A percentile compares a stretch with the other conserved stretches of the same genome.
Evolutionary conservation across 37 sponge, comb jelly and placozoan genomes (phyloP).

Genomic region (Beroe forskalii): DNA sequence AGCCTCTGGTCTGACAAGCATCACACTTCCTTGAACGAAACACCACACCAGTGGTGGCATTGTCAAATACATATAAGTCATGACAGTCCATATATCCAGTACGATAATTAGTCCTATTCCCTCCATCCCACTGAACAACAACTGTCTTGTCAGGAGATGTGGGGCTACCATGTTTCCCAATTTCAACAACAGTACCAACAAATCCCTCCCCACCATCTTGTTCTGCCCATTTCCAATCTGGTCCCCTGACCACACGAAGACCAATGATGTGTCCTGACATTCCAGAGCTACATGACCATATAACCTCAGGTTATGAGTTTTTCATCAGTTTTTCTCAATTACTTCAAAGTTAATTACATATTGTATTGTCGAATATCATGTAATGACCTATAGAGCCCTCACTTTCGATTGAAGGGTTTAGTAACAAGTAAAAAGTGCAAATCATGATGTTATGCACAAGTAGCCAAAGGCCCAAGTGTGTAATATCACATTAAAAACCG

Average conservation of each 20-base stretch:
- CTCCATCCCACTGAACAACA: conserved; percentile 85
- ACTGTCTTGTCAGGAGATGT: conserved; percentile 68
- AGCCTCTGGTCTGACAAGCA: conserved; percentile 61
- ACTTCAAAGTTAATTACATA: too few relatives aligned
- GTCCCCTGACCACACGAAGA: conserved; percentile 80
- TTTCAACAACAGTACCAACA: conserved; percentile 81
- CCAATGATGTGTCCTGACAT: conserved; percentile 66
- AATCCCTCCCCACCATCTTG: conserved; percentile 86
- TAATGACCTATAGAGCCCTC: too few relatives aligned
- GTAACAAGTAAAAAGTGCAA: too few relatives aligned
- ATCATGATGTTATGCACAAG: too few relatives aligned
- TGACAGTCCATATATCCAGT: conserved; percentile 1
- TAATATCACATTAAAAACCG: too few relatives aligned
- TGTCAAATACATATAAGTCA: conserved; percentile 29
- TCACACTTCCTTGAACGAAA: conserved; percentile 70
- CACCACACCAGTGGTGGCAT: conserved; percentile 31
- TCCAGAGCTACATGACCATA: neutral
- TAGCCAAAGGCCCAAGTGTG: too few relatives aligned
- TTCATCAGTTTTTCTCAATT: neutral
- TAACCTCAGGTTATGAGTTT: neutral
- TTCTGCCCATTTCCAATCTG: conserved; percentile 82
- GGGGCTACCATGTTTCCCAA: conserved; percentile 60
- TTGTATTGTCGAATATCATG: too few relatives aligned
- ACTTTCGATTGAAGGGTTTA: too few relatives aligned
- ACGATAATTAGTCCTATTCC: conserved; percentile 62